Evolutionary conservation across 2,113 vertebrate genomes (phyloP).

Genomic region (Pteruthius melanotis): DNA sequence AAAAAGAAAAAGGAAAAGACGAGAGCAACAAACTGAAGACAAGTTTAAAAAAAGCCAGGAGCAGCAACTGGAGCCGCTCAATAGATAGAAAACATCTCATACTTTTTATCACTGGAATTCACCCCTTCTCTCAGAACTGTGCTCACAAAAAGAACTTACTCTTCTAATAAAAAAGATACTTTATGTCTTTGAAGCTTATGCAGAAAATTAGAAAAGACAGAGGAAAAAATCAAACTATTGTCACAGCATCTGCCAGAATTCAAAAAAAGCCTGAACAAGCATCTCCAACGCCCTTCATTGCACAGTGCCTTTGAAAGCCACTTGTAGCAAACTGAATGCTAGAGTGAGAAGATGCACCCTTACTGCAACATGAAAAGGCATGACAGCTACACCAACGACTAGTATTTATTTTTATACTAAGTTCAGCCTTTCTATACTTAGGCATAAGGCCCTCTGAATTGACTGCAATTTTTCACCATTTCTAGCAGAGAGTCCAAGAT

Average conservation of each 20-base stretch:
- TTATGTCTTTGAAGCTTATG: not conserved
- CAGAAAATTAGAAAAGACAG: not conserved
- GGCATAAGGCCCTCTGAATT: not conserved
- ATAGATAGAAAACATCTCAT: not conserved
- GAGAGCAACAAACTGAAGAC: not conserved
- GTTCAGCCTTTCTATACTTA: not conserved
- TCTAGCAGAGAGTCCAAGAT: not conserved
- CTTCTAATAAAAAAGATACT: not conserved
- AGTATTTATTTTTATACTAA: conserved; percentile 6
- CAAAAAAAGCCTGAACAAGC: not conserved
- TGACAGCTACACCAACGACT: not conserved
- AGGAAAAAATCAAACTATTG: not conserved
- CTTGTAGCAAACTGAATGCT: not conserved
- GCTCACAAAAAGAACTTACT: not conserved
- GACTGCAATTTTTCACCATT: not conserved
- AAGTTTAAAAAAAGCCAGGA: not conserved
- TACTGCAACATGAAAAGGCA: not conserved
- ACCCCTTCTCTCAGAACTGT: not conserved
- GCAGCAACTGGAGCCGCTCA: not conserved
- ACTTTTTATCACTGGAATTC: not conserved
- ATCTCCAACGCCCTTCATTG: not conserved
- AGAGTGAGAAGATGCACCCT: not conserved
- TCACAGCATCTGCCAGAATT: not conserved
- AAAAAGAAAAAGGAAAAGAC: not conserved
- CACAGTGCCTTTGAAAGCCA: not conserved